phyloP scores from a whole-genome alignment of 2,797 vertebrate genomes.

The Atherinosoma microstoma region DNA sequence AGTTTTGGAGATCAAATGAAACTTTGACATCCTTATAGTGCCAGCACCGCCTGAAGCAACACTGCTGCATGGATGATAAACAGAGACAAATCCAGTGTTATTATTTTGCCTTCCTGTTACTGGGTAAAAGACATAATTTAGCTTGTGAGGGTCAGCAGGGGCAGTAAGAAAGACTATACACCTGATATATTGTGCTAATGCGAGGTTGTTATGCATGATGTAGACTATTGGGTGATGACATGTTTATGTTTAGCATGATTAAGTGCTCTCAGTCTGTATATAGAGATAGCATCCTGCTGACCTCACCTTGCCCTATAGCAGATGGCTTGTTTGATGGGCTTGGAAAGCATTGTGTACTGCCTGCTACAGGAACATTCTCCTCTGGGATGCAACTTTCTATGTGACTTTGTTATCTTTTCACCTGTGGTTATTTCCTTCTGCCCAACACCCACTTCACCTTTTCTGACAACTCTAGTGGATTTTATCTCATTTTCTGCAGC shows the following conservation, averaged over 20 bases:
- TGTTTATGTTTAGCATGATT: conserved; percentile 36
- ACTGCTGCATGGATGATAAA: neutral
- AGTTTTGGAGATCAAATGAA: neutral
- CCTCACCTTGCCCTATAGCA: conserved; percentile 38
- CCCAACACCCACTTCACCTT: conserved; percentile 35
- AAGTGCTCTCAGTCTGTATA: conserved; percentile 6
- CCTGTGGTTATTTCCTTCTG: conserved; percentile 41
- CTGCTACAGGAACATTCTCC: conserved; percentile 34
- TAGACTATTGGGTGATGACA: conserved; percentile 9
- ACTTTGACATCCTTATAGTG: neutral
- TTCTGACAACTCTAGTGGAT: conserved; percentile 24
- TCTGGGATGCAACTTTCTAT: conserved; percentile 52
- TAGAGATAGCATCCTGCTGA: conserved; percentile 27
- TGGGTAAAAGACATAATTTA: neutral
- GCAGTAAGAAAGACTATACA: neutral
- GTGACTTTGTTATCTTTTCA: conserved; percentile 36
- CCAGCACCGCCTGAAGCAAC: neutral
- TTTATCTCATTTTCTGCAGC: conserved; percentile 22
- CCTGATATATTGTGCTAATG: neutral
- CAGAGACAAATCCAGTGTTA: neutral
- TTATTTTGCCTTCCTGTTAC: neutral
- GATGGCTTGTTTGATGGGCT: conserved; percentile 52
- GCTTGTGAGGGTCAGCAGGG: neutral
- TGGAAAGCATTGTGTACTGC: conserved; percentile 41
- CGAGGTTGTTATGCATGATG: neutral